Evolutionary conservation across 2,113 vertebrate genomes (phyloP).

Genomic region (Limnothrissa miodon): DNA sequence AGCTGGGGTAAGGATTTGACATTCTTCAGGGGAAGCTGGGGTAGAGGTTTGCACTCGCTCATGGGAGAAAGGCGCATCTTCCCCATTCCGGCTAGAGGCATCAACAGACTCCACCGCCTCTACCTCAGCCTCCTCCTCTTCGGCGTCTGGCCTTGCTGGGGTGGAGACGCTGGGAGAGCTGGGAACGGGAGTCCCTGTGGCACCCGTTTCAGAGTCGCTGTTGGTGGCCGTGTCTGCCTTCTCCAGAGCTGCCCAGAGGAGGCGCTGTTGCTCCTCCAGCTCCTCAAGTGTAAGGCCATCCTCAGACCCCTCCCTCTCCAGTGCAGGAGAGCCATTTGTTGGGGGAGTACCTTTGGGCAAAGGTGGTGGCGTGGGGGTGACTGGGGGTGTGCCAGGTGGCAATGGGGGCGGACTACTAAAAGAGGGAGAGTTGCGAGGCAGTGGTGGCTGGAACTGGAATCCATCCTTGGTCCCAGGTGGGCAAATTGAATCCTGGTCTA

Average conservation of each 20-base stretch:
- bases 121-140: conserved; percentile 43
- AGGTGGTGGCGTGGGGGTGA: conserved; percentile 74
- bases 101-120: conserved; percentile 43
- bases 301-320: conserved; percentile 65
- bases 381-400: conserved; percentile 83
- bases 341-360: conserved; percentile 80
- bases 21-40: background rate
- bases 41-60: background rate
- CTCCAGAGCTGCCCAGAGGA: conserved; percentile 89
- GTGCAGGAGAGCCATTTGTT: conserved; percentile 62
- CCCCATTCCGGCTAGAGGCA: conserved; percentile 25
- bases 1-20: background rate
- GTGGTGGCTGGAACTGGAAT: conserved; percentile 83
- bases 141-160: conserved; percentile 67
- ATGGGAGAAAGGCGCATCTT: conserved; percentile 22
- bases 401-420: conserved; percentile 79
- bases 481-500: conserved; percentile 56
- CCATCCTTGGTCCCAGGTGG: conserved; percentile 53
- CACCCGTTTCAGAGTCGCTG: conserved; percentile 83
- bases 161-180: conserved; percentile 79
- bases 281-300: conserved; percentile 90
- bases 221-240: conserved; percentile 79
- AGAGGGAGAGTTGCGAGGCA: conserved; percentile 77
- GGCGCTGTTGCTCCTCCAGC: conserved; percentile 91
- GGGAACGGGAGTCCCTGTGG: conserved; percentile 70